These are phyloP conservation scores for Baryphthengus martii DNA, from an alignment of 2,113 vertebrate species.

Conservation along the genomic window DNA sequence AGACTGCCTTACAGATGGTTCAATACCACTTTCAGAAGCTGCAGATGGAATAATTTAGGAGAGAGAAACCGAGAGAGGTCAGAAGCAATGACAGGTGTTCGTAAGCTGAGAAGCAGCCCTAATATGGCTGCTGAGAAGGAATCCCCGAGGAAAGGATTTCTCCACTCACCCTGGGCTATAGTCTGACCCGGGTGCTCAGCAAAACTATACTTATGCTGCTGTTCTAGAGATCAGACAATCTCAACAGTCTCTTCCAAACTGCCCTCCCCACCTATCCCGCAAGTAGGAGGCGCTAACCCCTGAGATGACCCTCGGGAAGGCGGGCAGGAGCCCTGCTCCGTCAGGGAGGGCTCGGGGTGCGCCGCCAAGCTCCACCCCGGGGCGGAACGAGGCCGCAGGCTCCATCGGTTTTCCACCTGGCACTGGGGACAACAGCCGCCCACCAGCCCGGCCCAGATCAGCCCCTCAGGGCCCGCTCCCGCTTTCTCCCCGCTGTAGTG, in stretches of 20 bases:
- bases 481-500: background rate
- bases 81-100: background rate
- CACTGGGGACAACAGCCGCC: no score
- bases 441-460: rapidly evolving
- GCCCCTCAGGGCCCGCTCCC: no score
- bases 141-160: background rate
- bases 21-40: rapidly evolving
- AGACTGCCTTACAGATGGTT: background rate
- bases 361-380: rapidly evolving
- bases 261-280: rapidly evolving
- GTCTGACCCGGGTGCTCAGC: rapidly evolving
- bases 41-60: background rate
- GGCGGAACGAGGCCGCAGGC: background rate
- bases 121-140: rapidly evolving
- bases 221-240: rapidly evolving
- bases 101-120: background rate
- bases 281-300: background rate
- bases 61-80: background rate
- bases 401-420: background rate
- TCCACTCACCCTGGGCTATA: rapidly evolving
- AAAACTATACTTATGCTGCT: rapidly evolving
- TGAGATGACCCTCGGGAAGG: rapidly evolving
- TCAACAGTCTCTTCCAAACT: rapidly evolving
- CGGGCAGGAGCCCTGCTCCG: rapidly evolving
- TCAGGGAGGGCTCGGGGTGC: no score